A percentile compares a stretch with the other conserved stretches of the same genome.
Evolutionary conservation across 2,888 invertebrate genomes (phyloP).

Genomic region (Caradrina kadenii): DNA sequence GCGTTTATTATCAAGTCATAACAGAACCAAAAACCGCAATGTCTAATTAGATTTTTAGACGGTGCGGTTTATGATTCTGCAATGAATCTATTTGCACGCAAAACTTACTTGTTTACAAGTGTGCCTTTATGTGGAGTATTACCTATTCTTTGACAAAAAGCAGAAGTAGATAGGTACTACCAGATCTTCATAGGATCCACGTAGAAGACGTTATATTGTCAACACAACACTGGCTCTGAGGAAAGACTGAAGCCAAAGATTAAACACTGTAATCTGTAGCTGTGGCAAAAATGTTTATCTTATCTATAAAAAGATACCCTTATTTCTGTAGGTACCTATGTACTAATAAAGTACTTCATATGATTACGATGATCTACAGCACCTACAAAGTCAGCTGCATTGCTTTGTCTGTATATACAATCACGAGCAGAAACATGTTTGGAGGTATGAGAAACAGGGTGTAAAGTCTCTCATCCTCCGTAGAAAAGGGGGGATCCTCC

Average conservation of each 20-base stretch:
- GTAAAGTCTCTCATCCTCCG: no score
- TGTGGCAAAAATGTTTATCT: conserved; percentile 4
- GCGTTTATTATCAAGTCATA: not conserved
- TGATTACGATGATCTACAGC: not conserved
- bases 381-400: no score
- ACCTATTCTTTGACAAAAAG: not conserved
- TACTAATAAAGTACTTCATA: not conserved
- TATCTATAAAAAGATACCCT: conserved; percentile 2
- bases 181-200: not conserved
- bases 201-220: no score
- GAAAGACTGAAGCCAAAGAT: not conserved
- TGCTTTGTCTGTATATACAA: no score
- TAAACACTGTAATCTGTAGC: no score
- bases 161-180: not conserved
- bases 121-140: no score
- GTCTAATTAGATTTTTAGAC: not conserved
- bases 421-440: no score
- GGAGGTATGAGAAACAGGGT: no score
- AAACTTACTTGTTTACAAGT: not conserved
- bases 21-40: not conserved
- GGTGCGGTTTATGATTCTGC: not conserved
- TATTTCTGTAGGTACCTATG: not conserved
- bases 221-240: not conserved
- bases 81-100: not conserved
- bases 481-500: no score